These are phyloP conservation scores for Fabriciana adippe DNA, from an alignment of 2,888 invertebrate genomes.

Conservation along the genomic window DNA sequence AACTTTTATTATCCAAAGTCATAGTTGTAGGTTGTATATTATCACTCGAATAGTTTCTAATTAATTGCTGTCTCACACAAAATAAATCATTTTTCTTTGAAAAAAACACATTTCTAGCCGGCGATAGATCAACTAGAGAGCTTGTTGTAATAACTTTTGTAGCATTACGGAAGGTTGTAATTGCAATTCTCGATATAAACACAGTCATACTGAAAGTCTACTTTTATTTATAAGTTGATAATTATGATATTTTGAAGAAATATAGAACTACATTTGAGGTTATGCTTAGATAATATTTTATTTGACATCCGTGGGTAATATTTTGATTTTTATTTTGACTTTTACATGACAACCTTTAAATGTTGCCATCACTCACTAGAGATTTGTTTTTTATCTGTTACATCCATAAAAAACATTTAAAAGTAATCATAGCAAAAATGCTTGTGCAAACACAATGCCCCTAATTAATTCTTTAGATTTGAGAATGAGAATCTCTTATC, in stretches of 20 bases:
- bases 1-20: conserved; percentile 59
- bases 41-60: conserved; percentile 55
- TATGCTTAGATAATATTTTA: conserved; percentile 25
- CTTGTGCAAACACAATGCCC: too few relatives aligned
- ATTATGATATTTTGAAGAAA: neutral
- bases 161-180: conserved; percentile 49
- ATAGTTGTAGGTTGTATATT: conserved; percentile 52
- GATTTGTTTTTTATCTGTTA: too few relatives aligned
- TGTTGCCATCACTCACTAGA: too few relatives aligned
- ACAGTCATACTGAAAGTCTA: conserved; percentile 57
- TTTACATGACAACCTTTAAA: neutral
- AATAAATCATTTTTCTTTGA: conserved; percentile 49
- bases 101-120: conserved; percentile 48
- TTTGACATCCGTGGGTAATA: too few relatives aligned
- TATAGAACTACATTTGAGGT: conserved; percentile 32
- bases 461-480: too few relatives aligned
- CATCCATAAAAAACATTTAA: too few relatives aligned
- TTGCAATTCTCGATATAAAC: conserved; percentile 70
- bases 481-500: too few relatives aligned
- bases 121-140: conserved; percentile 41
- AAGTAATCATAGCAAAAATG: too few relatives aligned
- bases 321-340: conserved; percentile 17
- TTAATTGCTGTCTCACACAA: conserved; percentile 41
- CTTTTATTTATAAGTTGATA: conserved; percentile 4
- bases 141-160: conserved; percentile 46